A percentile compares a stretch with the other conserved stretches of the same genome.
Evolutionary conservation across 2,888 invertebrate species (phyloP).

Genomic region (Neocrepidodera transversa): DNA sequence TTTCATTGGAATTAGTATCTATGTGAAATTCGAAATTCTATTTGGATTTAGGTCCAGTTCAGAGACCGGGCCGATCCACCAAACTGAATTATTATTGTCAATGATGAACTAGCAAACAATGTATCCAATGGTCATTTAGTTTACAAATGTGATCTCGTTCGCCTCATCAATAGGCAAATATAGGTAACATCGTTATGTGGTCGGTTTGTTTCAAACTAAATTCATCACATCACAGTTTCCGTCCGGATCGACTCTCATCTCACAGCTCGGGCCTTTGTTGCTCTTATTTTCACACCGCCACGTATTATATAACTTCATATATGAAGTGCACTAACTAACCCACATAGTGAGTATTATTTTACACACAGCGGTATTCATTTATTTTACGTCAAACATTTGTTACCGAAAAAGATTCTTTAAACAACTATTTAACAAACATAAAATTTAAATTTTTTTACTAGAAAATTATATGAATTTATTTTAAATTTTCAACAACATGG

Average conservation of each 20-base stretch:
- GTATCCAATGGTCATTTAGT: constrained; percentile 35
- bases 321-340: no score
- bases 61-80: neutral
- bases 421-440: no score
- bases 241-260: constrained; percentile 2
- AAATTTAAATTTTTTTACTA: no score
- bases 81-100: constrained; percentile 34
- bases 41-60: constrained; percentile 14
- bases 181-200: constrained; percentile 33
- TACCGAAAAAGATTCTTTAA: no score
- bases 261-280: no score
- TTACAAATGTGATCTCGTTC: constrained; percentile 32
- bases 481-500: no score
- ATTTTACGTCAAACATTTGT: no score
- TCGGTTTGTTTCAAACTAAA: constrained; percentile 29
- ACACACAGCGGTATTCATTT: neutral
- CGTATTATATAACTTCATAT: no score
- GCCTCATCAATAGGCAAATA: constrained; percentile 38
- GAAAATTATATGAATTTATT: no score
- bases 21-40: constrained; percentile 23
- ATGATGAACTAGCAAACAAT: constrained; percentile 34
- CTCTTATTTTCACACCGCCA: no score
- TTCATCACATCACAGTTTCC: constrained; percentile 17
- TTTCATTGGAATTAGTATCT: constrained; percentile 10
- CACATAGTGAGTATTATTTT: no score